phyloP scores from a whole-genome alignment of 2,113 vertebrate genomes.

The Podiceps cristatus region DNA sequence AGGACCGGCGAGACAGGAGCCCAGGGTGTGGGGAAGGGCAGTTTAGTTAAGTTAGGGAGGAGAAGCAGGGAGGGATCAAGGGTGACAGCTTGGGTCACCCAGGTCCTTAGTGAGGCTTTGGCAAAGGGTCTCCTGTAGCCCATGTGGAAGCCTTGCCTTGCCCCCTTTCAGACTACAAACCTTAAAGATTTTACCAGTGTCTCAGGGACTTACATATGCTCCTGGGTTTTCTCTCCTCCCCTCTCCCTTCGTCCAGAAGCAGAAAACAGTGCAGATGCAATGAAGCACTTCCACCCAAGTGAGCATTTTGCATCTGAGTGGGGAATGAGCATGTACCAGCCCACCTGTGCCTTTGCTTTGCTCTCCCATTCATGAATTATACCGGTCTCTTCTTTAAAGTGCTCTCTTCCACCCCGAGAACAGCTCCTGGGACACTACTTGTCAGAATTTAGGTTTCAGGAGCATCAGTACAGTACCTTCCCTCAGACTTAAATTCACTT shows the following conservation, averaged over 20 bases:
- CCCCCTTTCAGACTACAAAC: neutral
- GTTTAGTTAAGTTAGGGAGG: neutral
- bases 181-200: neutral
- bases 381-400: neutral
- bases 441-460: neutral
- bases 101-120: neutral
- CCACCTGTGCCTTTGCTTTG: neutral
- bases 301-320: neutral
- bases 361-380: neutral
- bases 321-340: neutral
- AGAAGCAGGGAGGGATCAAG: neutral
- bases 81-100: neutral
- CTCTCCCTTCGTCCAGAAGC: neutral
- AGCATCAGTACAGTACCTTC: neutral
- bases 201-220: neutral
- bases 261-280: neutral
- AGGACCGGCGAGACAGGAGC: neutral
- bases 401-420: neutral
- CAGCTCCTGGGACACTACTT: neutral
- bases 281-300: neutral
- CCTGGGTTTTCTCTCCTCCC: neutral
- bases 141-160: neutral
- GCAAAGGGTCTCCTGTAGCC: neutral
- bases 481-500: constrained; percentile 31
- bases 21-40: neutral